A percentile compares a stretch with the other conserved stretches of the same genome.
These are phyloP conservation scores for Marmota flaviventris DNA, from an alignment of 2,113 vertebrate species.

Conservation along the genomic window DNA sequence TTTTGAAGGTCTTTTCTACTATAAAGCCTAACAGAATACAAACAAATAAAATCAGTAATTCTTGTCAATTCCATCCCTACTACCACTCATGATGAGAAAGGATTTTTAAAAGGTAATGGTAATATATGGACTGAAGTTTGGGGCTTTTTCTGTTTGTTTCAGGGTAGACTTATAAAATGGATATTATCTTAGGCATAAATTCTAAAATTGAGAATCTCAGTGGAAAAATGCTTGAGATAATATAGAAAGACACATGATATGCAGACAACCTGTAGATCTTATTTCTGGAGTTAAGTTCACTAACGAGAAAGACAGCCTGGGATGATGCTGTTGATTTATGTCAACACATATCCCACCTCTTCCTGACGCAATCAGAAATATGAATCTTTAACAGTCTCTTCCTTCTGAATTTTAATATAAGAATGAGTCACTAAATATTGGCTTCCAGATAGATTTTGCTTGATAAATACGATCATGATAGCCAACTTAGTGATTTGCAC, in stretches of 20 bases:
- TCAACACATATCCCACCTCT: neutral
- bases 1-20: neutral
- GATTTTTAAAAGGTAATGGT: neutral
- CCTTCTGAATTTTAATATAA: neutral
- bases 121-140: neutral
- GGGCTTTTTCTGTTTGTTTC: neutral
- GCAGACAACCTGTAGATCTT: neutral
- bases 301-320: neutral
- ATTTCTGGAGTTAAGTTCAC: neutral
- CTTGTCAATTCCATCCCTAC: neutral
- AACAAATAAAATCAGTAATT: neutral
- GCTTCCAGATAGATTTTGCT: neutral
- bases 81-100: neutral
- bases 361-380: neutral
- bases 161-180: neutral
- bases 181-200: neutral
- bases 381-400: neutral
- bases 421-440: neutral
- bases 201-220: neutral
- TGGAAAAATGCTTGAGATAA: neutral
- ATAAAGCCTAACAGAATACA: neutral
- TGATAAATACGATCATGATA: neutral
- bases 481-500: neutral
- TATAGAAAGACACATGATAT: neutral
- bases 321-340: neutral